Evolutionary conservation across 2,888 invertebrate genomes (phyloP).

Genomic region (Ectemnius cavifrons): DNA sequence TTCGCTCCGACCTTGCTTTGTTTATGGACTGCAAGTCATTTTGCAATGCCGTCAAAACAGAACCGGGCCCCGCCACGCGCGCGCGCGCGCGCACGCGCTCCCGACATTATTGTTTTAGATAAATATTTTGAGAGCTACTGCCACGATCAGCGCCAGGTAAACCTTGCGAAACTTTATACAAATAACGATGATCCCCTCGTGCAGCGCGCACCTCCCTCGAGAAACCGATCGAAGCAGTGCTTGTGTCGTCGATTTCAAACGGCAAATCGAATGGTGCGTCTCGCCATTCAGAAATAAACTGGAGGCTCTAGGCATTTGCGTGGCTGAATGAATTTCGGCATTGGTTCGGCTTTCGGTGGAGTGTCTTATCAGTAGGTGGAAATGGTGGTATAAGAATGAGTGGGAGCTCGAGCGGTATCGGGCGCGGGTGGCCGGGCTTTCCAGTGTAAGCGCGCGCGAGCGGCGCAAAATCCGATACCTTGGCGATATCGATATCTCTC

Average conservation of each 20-base stretch:
- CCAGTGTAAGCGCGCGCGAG: background rate
- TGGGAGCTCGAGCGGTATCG: conserved; percentile 19
- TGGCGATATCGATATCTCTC: conserved; percentile 36
- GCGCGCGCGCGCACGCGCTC: too few species aligned
- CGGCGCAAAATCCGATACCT: conserved; percentile 39
- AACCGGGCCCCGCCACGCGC: background rate
- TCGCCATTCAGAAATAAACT: too few species aligned
- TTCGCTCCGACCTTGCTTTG: conserved; percentile 55
- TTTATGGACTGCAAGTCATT: conserved; percentile 44
- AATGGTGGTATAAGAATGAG: too few species aligned
- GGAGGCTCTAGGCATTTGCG: too few species aligned
- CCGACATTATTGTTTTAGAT: conserved; percentile 25
- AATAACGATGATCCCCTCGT: background rate
- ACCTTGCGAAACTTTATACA: conserved; percentile 24
- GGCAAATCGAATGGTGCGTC: too few species aligned
- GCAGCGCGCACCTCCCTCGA: background rate
- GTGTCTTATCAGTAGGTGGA: background rate
- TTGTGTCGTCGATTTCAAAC: background rate
- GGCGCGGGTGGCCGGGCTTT: background rate
- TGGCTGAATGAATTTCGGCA: too few species aligned
- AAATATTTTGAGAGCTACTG: conserved; percentile 38
- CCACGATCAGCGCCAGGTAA: background rate
- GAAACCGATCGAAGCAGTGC: background rate
- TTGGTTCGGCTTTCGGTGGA: background rate
- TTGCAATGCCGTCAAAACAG: conserved; percentile 30